These are phyloP conservation scores for Grallaria varia DNA, from an alignment of 2,113 vertebrate genomes.

Conservation along the genomic window DNA sequence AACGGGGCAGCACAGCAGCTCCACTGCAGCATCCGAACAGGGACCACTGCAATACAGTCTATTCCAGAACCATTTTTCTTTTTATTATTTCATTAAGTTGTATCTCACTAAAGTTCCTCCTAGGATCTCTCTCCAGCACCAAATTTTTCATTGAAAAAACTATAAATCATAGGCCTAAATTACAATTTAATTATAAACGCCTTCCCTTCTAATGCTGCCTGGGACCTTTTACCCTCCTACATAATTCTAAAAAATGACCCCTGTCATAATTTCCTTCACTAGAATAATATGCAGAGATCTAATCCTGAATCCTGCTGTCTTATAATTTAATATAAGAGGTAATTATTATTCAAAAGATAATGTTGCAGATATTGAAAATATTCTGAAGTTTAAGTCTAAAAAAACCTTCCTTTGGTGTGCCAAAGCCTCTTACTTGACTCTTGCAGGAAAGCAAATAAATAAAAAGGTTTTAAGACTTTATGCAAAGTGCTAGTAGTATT, in stretches of 20 bases:
- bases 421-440: conserved; percentile 48
- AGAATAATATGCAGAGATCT: conserved; percentile 82
- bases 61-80: conserved; percentile 80
- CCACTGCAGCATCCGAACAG: conserved; percentile 27
- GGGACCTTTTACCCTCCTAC: conserved; percentile 91
- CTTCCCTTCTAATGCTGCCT: conserved; percentile 95
- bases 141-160: conserved; percentile 86
- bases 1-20: conserved; percentile 32
- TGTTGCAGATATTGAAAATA: conserved; percentile 82
- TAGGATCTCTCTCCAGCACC: conserved; percentile 80
- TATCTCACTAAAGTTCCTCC: conserved; percentile 85
- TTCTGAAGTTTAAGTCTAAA: conserved; percentile 73
- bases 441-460: conserved; percentile 49
- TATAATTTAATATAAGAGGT: conserved; percentile 84
- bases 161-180: conserved; percentile 93
- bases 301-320: conserved; percentile 82
- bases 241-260: conserved; percentile 98
- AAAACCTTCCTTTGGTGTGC: conserved; percentile 16
- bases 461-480: conserved; percentile 49
- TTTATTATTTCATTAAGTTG: conserved; percentile 99
- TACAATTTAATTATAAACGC: conserved; percentile 99
- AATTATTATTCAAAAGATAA: conserved; percentile 84
- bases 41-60: conserved; percentile 61
- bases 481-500: conserved; percentile 48
- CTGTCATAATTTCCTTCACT: conserved; percentile 88